These are phyloP conservation scores for Clinocottus analis DNA, from an alignment of 2,113 vertebrate genomes.

Conservation along the genomic window DNA sequence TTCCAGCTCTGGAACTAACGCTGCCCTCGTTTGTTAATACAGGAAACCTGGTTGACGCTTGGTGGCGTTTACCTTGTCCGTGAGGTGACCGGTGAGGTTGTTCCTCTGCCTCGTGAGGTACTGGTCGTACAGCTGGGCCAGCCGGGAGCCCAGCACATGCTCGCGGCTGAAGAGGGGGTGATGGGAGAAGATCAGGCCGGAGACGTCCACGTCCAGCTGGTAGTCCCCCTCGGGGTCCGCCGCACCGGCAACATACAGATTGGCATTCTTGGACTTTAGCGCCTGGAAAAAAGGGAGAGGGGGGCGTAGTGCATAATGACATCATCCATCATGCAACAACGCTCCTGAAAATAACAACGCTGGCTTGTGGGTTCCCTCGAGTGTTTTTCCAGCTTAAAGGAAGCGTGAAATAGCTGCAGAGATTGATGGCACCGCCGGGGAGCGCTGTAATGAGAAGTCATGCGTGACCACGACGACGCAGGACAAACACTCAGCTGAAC, in stretches of 20 bases:
- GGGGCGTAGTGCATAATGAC: constrained; percentile 1
- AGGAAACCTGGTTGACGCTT: neutral
- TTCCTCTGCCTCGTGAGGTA: constrained; percentile 90
- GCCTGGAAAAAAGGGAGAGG: no score
- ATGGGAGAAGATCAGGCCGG: constrained; percentile 94
- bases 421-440: constrained; percentile 21
- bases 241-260: constrained; percentile 83
- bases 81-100: constrained; percentile 90
- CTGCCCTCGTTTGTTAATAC: neutral
- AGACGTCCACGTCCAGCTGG: constrained; percentile 95
- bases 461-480: constrained; percentile 29
- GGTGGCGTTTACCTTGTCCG: constrained; percentile 88
- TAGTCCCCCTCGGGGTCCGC: constrained; percentile 87
- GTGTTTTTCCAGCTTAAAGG: constrained; percentile 2
- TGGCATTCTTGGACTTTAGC: constrained; percentile 83
- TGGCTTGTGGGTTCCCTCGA: neutral
- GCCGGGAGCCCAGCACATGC: constrained; percentile 90
- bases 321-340: constrained; percentile 20
- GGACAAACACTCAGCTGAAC: constrained; percentile 19
- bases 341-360: constrained; percentile 12
- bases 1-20: no score
- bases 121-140: constrained; percentile 93
- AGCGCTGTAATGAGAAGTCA: no score
- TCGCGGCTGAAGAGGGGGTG: constrained; percentile 97
- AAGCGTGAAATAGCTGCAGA: constrained; percentile 23